A percentile compares a stretch with the other conserved stretches of the same genome.
phyloP scores from a whole-genome alignment of 2,888 invertebrate genomes.

The Ormyrus thymus region DNA sequence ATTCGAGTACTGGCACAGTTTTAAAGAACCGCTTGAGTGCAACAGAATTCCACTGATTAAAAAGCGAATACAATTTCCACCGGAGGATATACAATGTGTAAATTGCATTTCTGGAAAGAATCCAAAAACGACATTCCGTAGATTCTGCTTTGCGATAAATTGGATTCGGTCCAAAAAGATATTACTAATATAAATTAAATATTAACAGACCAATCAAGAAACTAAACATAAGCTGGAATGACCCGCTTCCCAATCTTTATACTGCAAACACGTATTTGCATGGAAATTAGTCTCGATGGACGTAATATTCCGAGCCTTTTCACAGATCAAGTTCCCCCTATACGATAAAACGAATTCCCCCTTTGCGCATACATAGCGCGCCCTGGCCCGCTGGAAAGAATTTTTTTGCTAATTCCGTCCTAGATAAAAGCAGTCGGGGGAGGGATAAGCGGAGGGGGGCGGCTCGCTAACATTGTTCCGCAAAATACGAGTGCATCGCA shows the following conservation, averaged over 20 bases:
- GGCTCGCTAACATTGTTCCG: slow-evolving; percentile 7
- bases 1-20: slow-evolving; percentile 31
- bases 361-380: not conserved
- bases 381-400: slow-evolving; percentile 12
- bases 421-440: not conserved
- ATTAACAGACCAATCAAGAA: slow-evolving; percentile 29
- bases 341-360: not conserved
- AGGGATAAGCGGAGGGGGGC: not conserved
- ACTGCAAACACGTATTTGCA: not conserved
- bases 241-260: not conserved
- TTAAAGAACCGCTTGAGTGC: slow-evolving; percentile 5
- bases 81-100: slow-evolving; percentile 24
- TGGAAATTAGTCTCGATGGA: too few relatives aligned
- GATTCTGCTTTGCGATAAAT: slow-evolving; percentile 22
- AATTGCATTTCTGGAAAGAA: slow-evolving; percentile 47
- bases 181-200: slow-evolving; percentile 46
- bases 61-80: slow-evolving; percentile 43
- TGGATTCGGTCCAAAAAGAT: slow-evolving; percentile 43
- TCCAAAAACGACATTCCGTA: slow-evolving; percentile 42
- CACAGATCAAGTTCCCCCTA: too few relatives aligned
- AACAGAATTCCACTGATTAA: slow-evolving; percentile 45
- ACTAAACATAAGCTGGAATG: slow-evolving; percentile 22
- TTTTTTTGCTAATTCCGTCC: slow-evolving; percentile 26
- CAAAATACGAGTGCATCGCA: slow-evolving; percentile 48
- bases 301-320: too few relatives aligned